A percentile compares a stretch with the other conserved stretches of the same genome.
phyloP scores from a whole-genome alignment of 2,888 invertebrate species.

The Apantesis nais region DNA sequence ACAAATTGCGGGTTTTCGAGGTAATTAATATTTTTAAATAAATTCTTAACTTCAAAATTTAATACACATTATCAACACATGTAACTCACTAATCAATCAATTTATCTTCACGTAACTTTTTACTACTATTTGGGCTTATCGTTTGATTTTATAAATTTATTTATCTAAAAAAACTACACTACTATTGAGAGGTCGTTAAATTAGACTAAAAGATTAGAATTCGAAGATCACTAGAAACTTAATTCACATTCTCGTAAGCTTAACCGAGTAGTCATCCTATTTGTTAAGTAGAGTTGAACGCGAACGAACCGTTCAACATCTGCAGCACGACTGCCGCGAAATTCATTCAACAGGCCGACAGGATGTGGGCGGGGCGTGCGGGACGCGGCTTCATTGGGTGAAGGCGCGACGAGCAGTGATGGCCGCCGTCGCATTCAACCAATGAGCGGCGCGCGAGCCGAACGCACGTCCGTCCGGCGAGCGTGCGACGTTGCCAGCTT shows the following conservation, averaged over 20 bases:
- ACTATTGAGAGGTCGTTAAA: slow-evolving; percentile 24
- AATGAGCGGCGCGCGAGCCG: slow-evolving; percentile 81
- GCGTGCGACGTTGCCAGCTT: slow-evolving; percentile 83
- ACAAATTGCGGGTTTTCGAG: slow-evolving; percentile 5
- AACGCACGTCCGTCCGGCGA: slow-evolving; percentile 82
- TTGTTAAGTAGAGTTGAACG: slow-evolving; percentile 45
- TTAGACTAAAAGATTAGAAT: slow-evolving; percentile 25
- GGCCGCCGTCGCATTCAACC: slow-evolving; percentile 83
- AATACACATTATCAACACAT: slow-evolving; percentile 39
- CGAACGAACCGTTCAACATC: slow-evolving; percentile 58
- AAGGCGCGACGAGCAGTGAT: slow-evolving; percentile 71
- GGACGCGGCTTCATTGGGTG: slow-evolving; percentile 80
- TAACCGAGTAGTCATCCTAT: slow-evolving; percentile 39
- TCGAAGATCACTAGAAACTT: slow-evolving; percentile 48
- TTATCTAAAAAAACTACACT: slow-evolving; percentile 22
- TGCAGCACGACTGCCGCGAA: slow-evolving; percentile 75
- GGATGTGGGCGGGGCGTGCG: slow-evolving; percentile 84
- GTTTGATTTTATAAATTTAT: slow-evolving; percentile 9
- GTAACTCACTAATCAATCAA: slow-evolving; percentile 37
- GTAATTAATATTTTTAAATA: not conserved
- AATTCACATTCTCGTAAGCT: slow-evolving; percentile 45
- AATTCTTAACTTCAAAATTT: slow-evolving; percentile 12
- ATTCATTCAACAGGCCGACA: slow-evolving; percentile 79
- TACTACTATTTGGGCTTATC: slow-evolving; percentile 7
- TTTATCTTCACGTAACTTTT: slow-evolving; percentile 25